Evolutionary conservation across 2,888 invertebrate species (phyloP).

Genomic region (Synergus itoensis): DNA sequence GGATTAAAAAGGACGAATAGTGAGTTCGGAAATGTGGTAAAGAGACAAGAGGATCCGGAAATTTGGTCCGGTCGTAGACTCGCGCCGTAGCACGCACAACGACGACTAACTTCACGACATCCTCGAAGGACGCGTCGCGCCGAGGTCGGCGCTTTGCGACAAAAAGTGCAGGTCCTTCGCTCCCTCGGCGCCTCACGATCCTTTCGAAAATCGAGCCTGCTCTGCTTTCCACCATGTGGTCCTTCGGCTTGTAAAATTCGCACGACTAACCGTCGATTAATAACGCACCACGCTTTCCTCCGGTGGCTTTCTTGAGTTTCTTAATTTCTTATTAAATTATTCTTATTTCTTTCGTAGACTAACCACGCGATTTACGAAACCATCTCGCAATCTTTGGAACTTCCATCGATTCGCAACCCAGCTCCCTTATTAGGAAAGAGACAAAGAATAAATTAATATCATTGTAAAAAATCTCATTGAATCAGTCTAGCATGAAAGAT

Average conservation of each 20-base stretch:
- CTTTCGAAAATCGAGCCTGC: slow-evolving; percentile 23
- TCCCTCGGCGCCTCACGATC: slow-evolving; percentile 41
- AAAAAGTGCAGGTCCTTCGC: not conserved
- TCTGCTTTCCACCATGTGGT: slow-evolving; percentile 29
- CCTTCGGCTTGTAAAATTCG: slow-evolving; percentile 40
- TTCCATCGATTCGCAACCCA: not conserved
- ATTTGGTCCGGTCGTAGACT: slow-evolving; percentile 70
- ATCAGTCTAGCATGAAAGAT: not conserved
- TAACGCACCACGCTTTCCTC: slow-evolving; percentile 37
- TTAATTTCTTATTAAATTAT: slow-evolving; percentile 5
- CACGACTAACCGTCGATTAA: slow-evolving; percentile 43
- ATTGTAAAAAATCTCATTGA: not conserved
- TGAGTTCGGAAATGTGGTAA: slow-evolving; percentile 16
- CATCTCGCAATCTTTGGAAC: slow-evolving; percentile 1
- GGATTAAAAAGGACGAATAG: slow-evolving; percentile 34
- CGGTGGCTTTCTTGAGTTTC: slow-evolving; percentile 16
- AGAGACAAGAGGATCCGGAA: slow-evolving; percentile 44
- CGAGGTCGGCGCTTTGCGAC: slow-evolving; percentile 40
- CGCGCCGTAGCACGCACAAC: slow-evolving; percentile 77
- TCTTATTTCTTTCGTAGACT: slow-evolving; percentile 44
- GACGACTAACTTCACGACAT: slow-evolving; percentile 68
- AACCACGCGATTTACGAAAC: slow-evolving; percentile 34
- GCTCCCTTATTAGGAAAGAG: not conserved
- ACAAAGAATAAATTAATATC: not conserved
- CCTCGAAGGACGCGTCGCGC: slow-evolving; percentile 47